Conservation (phyloP, 2,797 vertebrate genomes). For the Ciconia nigra region DNA sequence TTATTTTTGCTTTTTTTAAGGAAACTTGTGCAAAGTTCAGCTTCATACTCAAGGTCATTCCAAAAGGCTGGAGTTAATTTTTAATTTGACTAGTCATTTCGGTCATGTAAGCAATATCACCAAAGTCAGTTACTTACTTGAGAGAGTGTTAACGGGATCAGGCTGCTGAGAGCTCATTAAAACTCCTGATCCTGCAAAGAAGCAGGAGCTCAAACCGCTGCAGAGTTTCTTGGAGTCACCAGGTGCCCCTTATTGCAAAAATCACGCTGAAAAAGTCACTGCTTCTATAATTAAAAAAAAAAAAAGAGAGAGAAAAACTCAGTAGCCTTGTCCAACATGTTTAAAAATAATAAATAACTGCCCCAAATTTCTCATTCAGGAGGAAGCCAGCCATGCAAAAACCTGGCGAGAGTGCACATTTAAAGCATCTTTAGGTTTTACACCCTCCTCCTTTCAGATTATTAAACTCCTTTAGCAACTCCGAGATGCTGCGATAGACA, state of each 20-base stretch:
- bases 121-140: neutral
- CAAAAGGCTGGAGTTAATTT: neutral
- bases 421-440: neutral
- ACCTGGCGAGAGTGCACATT: neutral
- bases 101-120: neutral
- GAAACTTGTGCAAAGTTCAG: neutral
- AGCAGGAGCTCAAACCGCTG: neutral
- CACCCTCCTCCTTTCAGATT: neutral
- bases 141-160: neutral
- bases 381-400: constrained; percentile 14
- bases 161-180: neutral
- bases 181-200: neutral
- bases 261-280: neutral
- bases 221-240: neutral
- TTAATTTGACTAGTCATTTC: neutral
- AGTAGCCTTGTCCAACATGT: neutral
- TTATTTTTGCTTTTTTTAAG: neutral
- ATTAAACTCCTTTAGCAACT: constrained; percentile 25
- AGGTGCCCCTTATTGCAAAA: constrained; percentile 13
- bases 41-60: neutral
- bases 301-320: neutral
- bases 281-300: neutral
- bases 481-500: constrained; percentile 49
- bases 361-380: neutral
- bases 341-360: constrained; percentile 38